Conservation (phyloP, 2,797 vertebrate genomes). For the Lacerta viridis region DNA sequence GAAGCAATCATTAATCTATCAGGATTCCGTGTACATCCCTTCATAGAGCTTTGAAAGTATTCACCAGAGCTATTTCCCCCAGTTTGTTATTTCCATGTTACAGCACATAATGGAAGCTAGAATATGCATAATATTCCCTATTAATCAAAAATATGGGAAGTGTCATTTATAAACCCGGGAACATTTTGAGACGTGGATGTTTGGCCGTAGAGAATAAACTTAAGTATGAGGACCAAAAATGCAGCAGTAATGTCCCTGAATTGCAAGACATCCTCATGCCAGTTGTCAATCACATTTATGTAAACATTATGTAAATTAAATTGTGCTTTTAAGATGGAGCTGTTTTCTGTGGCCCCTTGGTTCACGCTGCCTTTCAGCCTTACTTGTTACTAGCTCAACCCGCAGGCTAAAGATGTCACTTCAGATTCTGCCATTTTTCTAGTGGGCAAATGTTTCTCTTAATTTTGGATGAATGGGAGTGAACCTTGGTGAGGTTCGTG, state of each 20-base stretch:
- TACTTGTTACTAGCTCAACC: neutral
- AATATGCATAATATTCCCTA: slow-evolving; percentile 69
- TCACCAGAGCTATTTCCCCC: slow-evolving; percentile 78
- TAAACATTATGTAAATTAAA: slow-evolving; percentile 40
- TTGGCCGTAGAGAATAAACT: slow-evolving; percentile 63
- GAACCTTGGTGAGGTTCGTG: neutral
- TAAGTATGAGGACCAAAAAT: slow-evolving; percentile 49
- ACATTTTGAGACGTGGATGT: slow-evolving; percentile 57
- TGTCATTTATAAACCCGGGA: slow-evolving; percentile 10
- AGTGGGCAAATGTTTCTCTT: neutral
- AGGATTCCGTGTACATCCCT: slow-evolving; percentile 85
- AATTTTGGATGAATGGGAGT: neutral
- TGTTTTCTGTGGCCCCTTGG: slow-evolving; percentile 1
- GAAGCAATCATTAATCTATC: slow-evolving; percentile 94
- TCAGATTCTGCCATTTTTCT: neutral
- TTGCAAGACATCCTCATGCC: neutral
- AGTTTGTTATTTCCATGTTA: slow-evolving; percentile 68
- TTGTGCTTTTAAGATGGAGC: neutral
- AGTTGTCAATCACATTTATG: slow-evolving; percentile 26
- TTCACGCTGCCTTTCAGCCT: slow-evolving; percentile 2
- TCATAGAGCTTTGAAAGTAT: slow-evolving; percentile 88
- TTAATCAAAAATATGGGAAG: slow-evolving; percentile 66
- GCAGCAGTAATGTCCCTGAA: neutral
- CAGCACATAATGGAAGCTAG: slow-evolving; percentile 68
- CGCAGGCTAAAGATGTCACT: neutral